Base-by-base conservation (phyloP, 1,140 invertebrate species). In the Sycophila sp. region DNA sequence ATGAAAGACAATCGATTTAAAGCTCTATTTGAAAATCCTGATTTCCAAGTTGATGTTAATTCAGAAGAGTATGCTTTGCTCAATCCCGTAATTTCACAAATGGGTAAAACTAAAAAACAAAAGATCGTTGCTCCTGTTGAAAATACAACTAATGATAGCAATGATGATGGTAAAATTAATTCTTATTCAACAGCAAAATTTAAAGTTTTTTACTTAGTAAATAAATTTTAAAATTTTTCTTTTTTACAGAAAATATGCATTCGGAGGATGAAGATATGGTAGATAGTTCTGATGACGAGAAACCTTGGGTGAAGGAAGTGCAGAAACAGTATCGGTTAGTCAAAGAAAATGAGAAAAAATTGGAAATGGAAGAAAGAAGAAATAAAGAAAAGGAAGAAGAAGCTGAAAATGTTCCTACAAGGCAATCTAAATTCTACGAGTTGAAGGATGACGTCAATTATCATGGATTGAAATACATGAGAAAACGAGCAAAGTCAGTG, bases 11-110 rank as follows among this genome's bases (percentile, higher is more conserved):
- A 93, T 70, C 89, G 98, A 77, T 99, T 99, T 85, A 93, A 94
- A 85, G 90, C 88, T 15, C 83, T 99, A 73, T 99, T 99, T 84
- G 90, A 89, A 74, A 97, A 99, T 89, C 92, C 95, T 34, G 95
- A 98, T 78, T 99, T 97, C 84, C 91, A 98, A 87, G 92, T 99
- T 63, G 94, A 98, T 78, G 93, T 92, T 77, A 90, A 91, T 76
- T 91, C 94, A 58, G 94, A 97, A 77, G 94, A 96, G 80, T 97
- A 91, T 82, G 87, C 91, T 76, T 84, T 98, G 28, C 83, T 98
- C n/a, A 97, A 97, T 87, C 96, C 96, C 30, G 94, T 97, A 17
- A 86, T 98, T 17, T 93, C 95, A 36, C 92, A 93, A 78, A 81
- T 96, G 42, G 90, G 93, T 69, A 93, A 92, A 79, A 84, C 82